These are phyloP conservation scores for Chaetorhynchus papuensis DNA, from an alignment of 2,113 vertebrate genomes.

Conservation along the genomic window DNA sequence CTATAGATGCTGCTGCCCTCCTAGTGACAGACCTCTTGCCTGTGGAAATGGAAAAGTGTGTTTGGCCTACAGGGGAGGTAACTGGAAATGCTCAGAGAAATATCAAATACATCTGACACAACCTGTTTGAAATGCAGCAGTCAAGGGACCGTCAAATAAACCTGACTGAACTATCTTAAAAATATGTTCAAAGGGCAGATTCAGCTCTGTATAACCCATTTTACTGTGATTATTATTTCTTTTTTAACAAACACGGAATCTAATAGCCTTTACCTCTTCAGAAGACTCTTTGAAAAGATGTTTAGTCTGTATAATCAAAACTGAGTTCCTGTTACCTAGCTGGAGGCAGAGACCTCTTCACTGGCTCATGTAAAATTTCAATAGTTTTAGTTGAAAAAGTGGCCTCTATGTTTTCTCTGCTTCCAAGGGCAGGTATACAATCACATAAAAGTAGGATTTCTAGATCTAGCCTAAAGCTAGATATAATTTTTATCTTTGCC, in stretches of 20 bases:
- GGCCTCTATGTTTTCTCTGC: not conserved
- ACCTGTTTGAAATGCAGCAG: not conserved
- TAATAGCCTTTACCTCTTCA: not conserved
- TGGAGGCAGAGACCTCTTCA: not conserved
- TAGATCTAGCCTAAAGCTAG: not conserved
- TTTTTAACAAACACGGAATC: not conserved
- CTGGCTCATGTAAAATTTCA: not conserved
- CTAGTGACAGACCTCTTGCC: not conserved
- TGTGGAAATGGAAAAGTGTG: not conserved
- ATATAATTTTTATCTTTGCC: not conserved
- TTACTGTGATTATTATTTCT: not conserved
- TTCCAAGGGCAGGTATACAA: not conserved
- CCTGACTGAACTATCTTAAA: not conserved
- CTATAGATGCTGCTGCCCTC: not conserved
- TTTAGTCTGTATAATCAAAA: not conserved
- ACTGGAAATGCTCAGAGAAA: not conserved
- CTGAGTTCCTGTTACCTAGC: not conserved
- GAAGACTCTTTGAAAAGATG: not conserved
- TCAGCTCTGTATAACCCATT: not conserved
- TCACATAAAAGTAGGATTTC: not conserved
- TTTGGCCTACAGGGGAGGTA: not conserved
- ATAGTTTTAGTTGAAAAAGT: not conserved
- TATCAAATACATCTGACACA: not conserved
- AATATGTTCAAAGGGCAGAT: not conserved
- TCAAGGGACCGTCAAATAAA: not conserved